Evolutionary conservation across 2,888 invertebrate species (phyloP).

Genomic region (Loripinus fragilis): DNA sequence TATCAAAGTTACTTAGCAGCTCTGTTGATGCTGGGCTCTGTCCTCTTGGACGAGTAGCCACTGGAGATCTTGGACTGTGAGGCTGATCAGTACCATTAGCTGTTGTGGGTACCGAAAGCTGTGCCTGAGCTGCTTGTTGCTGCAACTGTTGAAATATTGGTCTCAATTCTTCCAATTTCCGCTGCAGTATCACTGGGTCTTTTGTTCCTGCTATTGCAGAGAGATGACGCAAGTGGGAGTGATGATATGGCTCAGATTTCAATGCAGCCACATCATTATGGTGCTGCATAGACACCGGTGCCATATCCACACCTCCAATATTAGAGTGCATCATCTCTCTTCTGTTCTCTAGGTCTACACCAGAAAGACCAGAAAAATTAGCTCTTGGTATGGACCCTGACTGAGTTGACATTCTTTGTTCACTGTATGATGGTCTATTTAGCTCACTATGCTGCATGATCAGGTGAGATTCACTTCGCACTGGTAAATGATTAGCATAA

Average conservation of each 20-base stretch:
- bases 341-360: constrained; percentile 25
- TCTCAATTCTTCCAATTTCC: constrained; percentile 50
- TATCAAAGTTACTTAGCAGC: constrained; percentile 39
- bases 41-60: constrained; percentile 27
- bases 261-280: constrained; percentile 55
- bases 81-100: constrained; percentile 49
- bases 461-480: constrained; percentile 52
- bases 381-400: constrained; percentile 31
- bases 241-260: constrained; percentile 48
- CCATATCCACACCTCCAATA: constrained; percentile 35
- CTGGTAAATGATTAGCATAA: constrained; percentile 48
- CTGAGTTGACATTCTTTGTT: constrained; percentile 52
- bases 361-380: constrained; percentile 19
- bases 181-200: constrained; percentile 50
- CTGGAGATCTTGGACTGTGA: constrained; percentile 51
- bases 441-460: constrained; percentile 48
- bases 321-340: constrained; percentile 14
- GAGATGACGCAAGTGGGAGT: constrained; percentile 38
- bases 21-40: constrained; percentile 22
- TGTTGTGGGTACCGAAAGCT: constrained; percentile 24
- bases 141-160: constrained; percentile 58
- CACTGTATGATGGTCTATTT: constrained; percentile 35
- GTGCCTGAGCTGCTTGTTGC: constrained; percentile 38
- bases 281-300: constrained; percentile 52
- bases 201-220: constrained; percentile 42